Base-by-base conservation (phyloP, 2,888 invertebrate species). In the Trilocha varians region DNA sequence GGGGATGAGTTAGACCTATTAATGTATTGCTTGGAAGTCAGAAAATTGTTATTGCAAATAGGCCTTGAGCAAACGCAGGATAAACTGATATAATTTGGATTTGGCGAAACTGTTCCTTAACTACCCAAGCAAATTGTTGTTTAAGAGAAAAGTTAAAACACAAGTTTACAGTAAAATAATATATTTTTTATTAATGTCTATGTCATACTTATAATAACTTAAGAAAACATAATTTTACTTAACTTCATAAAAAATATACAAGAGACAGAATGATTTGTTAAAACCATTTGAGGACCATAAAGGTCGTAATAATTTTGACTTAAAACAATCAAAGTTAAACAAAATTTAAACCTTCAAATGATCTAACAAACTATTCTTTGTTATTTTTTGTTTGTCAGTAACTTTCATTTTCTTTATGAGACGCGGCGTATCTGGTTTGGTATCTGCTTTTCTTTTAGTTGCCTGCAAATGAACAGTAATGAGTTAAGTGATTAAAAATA, bases 391-490 rank as follows among this genome's bases (percentile, higher is more conserved):
- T 34, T 69, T 71, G 13, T 80, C 79, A 52, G 78, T 74, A 42
- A 70, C 71, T 61, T 73, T 84, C 62, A 86, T 74, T 65, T 83
- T 78, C 65, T 88, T 88, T 25, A 88, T 75, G 5, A 83, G 62
- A 40, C 70, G 72, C 5, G 83, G 85, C 2, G 88, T 87, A 4
- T 73, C 76, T 2, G 62, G 48, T 41, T 67, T 71, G 14, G 55
- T 49, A 14, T 76, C 70, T 13, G 84, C 78, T 68, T 88, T 88
- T 39, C 88, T 70, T 67, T 88, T 89, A 5, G 71, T 69, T 15
- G 72, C 65, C 88, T 88, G 67, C 5, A 67, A 70, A 32, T 39
- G 48, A 25, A 46, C 37, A 38, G n/a, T n/a, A n/a, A n/a, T 9
- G 34, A 39, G 38, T 40, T 44, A 41, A 34, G 34, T 32, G 13